Evolutionary conservation across 2,797 vertebrate species (phyloP).

Genomic region (Acanthiza pusilla): DNA sequence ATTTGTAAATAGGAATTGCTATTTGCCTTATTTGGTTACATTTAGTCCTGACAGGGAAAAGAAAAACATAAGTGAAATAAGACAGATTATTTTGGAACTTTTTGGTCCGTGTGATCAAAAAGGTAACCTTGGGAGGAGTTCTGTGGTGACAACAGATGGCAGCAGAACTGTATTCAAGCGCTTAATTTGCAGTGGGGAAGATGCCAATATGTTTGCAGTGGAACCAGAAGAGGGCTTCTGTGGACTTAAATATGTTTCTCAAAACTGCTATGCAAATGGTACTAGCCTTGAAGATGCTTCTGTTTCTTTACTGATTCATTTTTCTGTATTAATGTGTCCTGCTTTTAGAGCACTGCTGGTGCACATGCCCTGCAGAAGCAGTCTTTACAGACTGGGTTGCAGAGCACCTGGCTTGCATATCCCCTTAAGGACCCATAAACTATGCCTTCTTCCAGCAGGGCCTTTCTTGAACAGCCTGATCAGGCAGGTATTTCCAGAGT

Average conservation of each 20-base stretch:
- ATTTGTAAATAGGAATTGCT: background rate
- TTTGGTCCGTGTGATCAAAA: background rate
- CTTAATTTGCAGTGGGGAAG: background rate
- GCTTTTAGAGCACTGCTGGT: background rate
- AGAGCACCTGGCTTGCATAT: background rate
- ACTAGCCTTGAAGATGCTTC: background rate
- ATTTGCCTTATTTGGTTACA: background rate
- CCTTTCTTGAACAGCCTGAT: background rate
- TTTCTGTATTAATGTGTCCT: background rate
- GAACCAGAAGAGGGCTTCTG: background rate
- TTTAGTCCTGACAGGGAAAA: background rate
- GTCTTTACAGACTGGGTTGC: background rate
- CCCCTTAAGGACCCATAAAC: background rate
- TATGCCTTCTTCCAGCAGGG: background rate
- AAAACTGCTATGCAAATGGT: background rate
- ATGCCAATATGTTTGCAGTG: background rate
- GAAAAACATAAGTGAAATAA: background rate
- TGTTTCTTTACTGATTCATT: background rate
- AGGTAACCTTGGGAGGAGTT: background rate
- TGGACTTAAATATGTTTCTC: background rate
- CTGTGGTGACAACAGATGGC: conserved; percentile 22
- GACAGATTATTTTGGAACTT: background rate
- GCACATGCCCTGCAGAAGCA: background rate
- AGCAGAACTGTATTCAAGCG: background rate
- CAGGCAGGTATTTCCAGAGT: background rate